Evolutionary conservation across 2,797 vertebrate species (phyloP).

Genomic region (Anabas testudineus): DNA sequence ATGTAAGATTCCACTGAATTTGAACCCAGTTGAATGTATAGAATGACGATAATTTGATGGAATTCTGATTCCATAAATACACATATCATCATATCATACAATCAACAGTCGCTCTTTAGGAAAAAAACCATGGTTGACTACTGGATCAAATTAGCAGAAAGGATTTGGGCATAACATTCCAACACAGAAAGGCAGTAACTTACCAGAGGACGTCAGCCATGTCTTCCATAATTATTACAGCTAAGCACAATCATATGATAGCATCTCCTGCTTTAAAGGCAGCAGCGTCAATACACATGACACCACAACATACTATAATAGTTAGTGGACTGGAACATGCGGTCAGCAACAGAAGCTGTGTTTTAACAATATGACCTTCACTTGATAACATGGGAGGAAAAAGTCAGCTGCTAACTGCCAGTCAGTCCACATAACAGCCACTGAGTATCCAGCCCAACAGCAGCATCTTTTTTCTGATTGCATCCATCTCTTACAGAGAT

Average conservation of each 20-base stretch:
- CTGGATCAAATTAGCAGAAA: too few species aligned
- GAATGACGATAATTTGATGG: conserved; percentile 41
- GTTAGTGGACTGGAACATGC: neutral
- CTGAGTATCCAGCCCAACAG: conserved; percentile 26
- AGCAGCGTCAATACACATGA: neutral
- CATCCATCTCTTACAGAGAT: conserved; percentile 57
- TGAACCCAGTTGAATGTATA: conserved; percentile 54
- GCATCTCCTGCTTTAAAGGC: neutral
- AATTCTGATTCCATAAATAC: conserved; percentile 30
- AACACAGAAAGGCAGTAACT: too few species aligned
- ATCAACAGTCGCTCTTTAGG: neutral
- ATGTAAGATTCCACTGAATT: conserved; percentile 80
- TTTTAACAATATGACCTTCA: conserved; percentile 13
- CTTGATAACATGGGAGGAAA: neutral
- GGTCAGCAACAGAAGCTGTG: neutral
- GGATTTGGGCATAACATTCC: too few species aligned
- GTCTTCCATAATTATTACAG: neutral
- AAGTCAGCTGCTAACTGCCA: conserved; percentile 3
- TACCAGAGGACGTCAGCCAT: too few species aligned
- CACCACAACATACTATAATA: too few species aligned
- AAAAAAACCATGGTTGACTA: neutral
- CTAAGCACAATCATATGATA: neutral
- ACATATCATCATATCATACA: neutral
- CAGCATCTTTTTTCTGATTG: conserved; percentile 46
- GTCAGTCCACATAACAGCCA: conserved; percentile 38